Evolutionary conservation across 2,113 vertebrate genomes (phyloP).

Genomic region (Perca flavescens): DNA sequence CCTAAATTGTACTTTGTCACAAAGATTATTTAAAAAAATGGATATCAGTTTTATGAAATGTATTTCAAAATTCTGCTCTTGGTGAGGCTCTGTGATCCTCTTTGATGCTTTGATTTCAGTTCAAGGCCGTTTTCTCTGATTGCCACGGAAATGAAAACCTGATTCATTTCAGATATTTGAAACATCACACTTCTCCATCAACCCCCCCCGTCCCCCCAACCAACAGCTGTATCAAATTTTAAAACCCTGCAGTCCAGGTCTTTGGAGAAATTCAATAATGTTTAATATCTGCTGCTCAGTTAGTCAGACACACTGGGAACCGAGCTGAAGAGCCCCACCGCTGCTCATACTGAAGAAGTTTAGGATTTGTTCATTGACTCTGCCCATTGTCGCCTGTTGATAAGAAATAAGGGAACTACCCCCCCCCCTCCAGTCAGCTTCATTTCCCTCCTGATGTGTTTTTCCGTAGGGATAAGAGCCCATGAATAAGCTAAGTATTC

Average conservation of each 20-base stretch:
- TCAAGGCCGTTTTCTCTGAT: constrained; percentile 52
- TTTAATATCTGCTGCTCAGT: constrained; percentile 70
- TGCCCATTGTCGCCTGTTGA: constrained; percentile 56
- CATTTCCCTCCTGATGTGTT: constrained; percentile 68
- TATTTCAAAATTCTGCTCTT: constrained; percentile 28
- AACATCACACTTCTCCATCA: background rate
- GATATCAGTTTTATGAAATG: background rate
- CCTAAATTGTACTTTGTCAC: background rate
- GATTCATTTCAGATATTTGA: constrained; percentile 55
- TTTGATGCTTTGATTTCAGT: constrained; percentile 63
- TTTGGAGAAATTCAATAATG: constrained; percentile 68
- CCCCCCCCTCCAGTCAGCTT: constrained; percentile 45
- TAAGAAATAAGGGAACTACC: constrained; percentile 53
- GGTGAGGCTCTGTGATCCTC: constrained; percentile 28
- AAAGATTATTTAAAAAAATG: constrained; percentile 30
- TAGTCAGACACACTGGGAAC: constrained; percentile 52
- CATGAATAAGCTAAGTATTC: constrained; percentile 61
- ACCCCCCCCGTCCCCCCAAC: background rate
- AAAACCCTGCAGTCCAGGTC: constrained; percentile 53
- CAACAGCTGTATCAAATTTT: constrained; percentile 73
- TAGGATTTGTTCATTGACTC: constrained; percentile 61
- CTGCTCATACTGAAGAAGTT: constrained; percentile 49
- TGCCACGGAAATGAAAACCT: constrained; percentile 65
- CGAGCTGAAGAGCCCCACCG: constrained; percentile 39
- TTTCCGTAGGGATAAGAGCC: constrained; percentile 62